Evolutionary conservation across 2,888 invertebrate genomes (phyloP).

Genomic region (Blastobasis adustella): DNA sequence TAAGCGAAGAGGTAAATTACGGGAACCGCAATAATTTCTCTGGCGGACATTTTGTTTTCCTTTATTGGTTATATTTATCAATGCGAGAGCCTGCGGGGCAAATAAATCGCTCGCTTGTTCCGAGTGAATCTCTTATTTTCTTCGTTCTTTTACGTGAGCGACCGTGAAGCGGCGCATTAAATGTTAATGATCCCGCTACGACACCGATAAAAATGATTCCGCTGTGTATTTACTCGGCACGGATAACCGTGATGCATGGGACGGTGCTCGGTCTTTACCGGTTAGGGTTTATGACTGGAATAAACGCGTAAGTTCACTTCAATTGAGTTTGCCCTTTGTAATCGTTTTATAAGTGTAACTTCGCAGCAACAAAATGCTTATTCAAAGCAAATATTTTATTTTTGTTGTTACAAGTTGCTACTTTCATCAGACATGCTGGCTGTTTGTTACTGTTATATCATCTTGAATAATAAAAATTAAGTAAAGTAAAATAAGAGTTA

Average conservation of each 20-base stretch:
- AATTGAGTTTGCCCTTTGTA: too few relatives aligned
- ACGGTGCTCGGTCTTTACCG: too few relatives aligned
- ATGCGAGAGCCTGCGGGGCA: slow-evolving; percentile 40
- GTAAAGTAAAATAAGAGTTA: too few relatives aligned
- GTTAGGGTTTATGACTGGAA: neutral
- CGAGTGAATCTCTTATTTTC: slow-evolving; percentile 39
- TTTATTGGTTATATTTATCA: slow-evolving; percentile 66
- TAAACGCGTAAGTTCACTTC: neutral
- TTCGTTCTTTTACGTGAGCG: slow-evolving; percentile 12
- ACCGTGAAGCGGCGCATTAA: slow-evolving; percentile 6
- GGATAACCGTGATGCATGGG: neutral
- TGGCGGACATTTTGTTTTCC: slow-evolving; percentile 59
- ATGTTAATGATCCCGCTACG: slow-evolving; percentile 6
- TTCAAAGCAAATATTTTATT: too few relatives aligned
- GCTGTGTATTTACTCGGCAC: neutral
- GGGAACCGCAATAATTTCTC: slow-evolving; percentile 49
- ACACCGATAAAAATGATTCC: slow-evolving; percentile 2
- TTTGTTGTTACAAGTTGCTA: too few relatives aligned
- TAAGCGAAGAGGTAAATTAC: slow-evolving; percentile 32
- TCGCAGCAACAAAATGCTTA: too few relatives aligned
- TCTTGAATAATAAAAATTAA: too few relatives aligned
- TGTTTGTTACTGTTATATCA: too few relatives aligned
- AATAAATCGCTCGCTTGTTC: slow-evolving; percentile 50
- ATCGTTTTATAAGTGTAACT: too few relatives aligned
- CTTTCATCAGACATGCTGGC: too few relatives aligned